Evolutionary conservation across 2,888 invertebrate species (phyloP), one percentile per base, ranked within the genome.

Genomic region (Drosophila anceps): DNA sequence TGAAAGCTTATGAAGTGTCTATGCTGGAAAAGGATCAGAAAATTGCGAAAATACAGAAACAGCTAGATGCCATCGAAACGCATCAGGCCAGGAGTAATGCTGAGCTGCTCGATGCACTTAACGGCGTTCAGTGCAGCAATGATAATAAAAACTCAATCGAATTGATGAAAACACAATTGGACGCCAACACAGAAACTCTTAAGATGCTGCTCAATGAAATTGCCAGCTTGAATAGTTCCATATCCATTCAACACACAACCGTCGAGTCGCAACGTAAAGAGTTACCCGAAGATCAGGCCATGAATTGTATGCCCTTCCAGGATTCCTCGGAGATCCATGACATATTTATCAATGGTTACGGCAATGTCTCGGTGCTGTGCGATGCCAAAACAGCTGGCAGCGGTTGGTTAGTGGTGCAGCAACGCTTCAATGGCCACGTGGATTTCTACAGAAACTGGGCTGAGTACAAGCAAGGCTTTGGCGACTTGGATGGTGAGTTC

Each of bases 371-470:
- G 13, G 67, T 66, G 7, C 10, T 43, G 4, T 66, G 66, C 24
- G 51, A 66, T 31, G 51, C 12, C 8, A 4, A 35, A 12, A 51
- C 35, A 35, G 67, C 10, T 5, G 65, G 43, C 8, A 13, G 27
- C 8, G 65, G 65, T 10, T 66, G 65, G 65, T 9, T 12, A 6
- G 51, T 66, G n/a, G 65, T 66, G n/a, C 65, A 65, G 66, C 33
- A n/a, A 12, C 66, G 65, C 15, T 43, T 65, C 33, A 1, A 43
- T 43, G 65, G 65, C 10, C n/a, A 0, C 1, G 50, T 35, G n/a
- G 0, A 43, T 13, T 65, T 65, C 27, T 50, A 33, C 5, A 50
- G 33, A 9, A 6, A n/a, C 12, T 65, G 65, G 67, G 1, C 5
- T 8, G 35, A 51, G 10, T 66, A 67, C 27, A 29, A 50, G 20